phyloP scores from a whole-genome alignment of 2,113 vertebrate species.

The Acanthochromis polyacanthus region DNA sequence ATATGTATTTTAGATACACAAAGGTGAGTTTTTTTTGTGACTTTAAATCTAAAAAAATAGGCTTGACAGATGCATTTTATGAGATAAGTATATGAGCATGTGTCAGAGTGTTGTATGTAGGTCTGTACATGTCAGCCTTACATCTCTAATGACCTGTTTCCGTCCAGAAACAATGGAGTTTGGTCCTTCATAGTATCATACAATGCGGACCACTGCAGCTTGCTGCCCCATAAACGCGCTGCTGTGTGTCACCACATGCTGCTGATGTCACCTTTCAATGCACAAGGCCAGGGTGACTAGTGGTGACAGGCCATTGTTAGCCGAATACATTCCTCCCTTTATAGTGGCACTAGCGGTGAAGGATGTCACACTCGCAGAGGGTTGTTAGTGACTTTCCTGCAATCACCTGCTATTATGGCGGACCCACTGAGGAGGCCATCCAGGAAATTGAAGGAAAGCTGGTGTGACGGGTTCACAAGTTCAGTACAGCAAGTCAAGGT shows the following conservation, averaged over 20 bases:
- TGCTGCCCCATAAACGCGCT: slow-evolving; percentile 5
- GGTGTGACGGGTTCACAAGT: slow-evolving; percentile 65
- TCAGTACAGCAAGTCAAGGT: slow-evolving; percentile 55
- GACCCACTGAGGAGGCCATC: slow-evolving; percentile 51
- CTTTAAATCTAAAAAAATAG: too few relatives aligned
- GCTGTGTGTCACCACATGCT: slow-evolving; percentile 47
- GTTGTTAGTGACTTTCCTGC: slow-evolving; percentile 55
- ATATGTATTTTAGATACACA: too few relatives aligned
- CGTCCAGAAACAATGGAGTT: slow-evolving; percentile 30
- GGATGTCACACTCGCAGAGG: slow-evolving; percentile 54
- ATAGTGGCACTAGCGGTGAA: slow-evolving; percentile 52
- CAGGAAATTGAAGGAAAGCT: slow-evolving; percentile 59
- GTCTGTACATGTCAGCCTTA: neutral
- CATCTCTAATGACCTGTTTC: slow-evolving; percentile 46
- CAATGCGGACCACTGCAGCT: slow-evolving; percentile 7
- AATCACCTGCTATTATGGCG: slow-evolving; percentile 69
- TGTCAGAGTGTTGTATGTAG: neutral
- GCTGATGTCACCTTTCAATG: slow-evolving; percentile 54
- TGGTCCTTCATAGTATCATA: slow-evolving; percentile 11
- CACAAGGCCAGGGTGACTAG: slow-evolving; percentile 10
- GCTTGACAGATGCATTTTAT: too few relatives aligned
- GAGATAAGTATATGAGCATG: neutral
- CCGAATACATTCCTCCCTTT: slow-evolving; percentile 42
- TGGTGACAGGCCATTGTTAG: slow-evolving; percentile 72
- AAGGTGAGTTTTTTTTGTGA: too few relatives aligned